Evolutionary conservation across 1,140 invertebrate genomes (phyloP).

Genomic region (Acromyrmex charruanus): DNA sequence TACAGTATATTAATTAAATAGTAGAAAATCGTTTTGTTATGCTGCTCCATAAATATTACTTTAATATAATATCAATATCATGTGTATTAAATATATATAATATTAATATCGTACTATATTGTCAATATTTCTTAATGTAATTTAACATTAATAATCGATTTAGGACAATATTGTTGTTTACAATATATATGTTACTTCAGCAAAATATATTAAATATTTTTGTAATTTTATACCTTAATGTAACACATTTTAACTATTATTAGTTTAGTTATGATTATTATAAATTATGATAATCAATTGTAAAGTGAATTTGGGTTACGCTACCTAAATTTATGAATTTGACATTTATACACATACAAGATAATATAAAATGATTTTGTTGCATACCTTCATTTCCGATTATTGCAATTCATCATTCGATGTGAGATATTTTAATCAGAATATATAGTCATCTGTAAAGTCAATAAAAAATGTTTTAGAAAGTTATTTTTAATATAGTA

Average conservation of each 20-base stretch:
- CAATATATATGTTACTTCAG: not conserved
- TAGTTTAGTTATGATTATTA: not conserved
- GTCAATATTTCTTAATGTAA: constrained; percentile 6
- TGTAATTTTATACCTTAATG: not conserved
- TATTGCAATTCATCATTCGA: not conserved
- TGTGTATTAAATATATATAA: not conserved
- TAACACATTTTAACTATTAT: not conserved
- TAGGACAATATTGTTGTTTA: not conserved
- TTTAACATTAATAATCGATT: constrained; percentile 5
- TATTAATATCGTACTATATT: not conserved
- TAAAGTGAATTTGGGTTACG: not conserved
- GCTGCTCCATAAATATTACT: not conserved
- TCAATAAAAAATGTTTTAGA: too few relatives aligned
- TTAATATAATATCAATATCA: not conserved
- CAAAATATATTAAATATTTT: not conserved
- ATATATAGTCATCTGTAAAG: not conserved
- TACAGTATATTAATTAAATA: constrained; percentile 4
- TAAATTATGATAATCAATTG: constrained; percentile 1
- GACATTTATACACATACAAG: not conserved
- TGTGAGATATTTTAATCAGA: not conserved
- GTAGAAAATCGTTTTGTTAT: not conserved
- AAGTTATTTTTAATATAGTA: too few relatives aligned
- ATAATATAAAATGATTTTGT: not conserved
- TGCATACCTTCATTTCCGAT: constrained; percentile 7
- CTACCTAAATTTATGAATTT: not conserved